Base-by-base conservation (phyloP, 64 coral and sea anemone species). In the Pachyseris speciosa region DNA sequence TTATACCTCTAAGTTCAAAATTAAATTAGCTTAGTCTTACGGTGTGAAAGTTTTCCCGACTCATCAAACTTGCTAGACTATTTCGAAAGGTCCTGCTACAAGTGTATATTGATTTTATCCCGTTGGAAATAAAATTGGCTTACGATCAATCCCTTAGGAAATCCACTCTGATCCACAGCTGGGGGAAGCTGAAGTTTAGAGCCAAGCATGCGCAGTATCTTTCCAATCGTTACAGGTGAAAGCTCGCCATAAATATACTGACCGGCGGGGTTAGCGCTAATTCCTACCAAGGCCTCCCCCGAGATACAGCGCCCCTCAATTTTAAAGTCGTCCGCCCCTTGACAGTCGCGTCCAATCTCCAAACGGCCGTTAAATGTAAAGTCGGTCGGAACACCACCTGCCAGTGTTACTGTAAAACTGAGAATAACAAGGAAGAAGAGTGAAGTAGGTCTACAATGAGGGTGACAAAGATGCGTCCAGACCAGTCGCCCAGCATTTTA, bases 221-320 rank as follows among this genome's bases (percentile, higher is more conserved):
- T 92, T 1, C 94, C 94, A 10, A 96, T 3, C 10, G 89, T 92
- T 11, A 96, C 83, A 10, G 94, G 48, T 16, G 94, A 96, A 9
- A 96, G 4, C 9, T 96, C 94, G 0, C 88, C 94, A 59, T 92
- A 96, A 19, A 96, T 75, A 58, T 96, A 96, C 53, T 96, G 86
- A 19, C 53, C 64, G 2, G 86, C 33, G 1, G 94, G 94, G 75
- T 96, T 92, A 27, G 73, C 67, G 16, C 76, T 96, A 17, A 96
- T 42, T 58, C 94, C 94, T 42, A 92, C 83, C 32, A 96, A 76
- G 22, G 80, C 90, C 22, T 81, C 75, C 1, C 89, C 90, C 19
- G 89, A 33, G 52, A 96, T 49, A 68, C 94, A 96, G n/a, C 80
- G 94, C 34, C 94, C 89, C 51, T 92, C 53, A 1, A 42, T 57